phyloP scores from a whole-genome alignment of 2,797 vertebrate species.

The Leptoclinus maculatus region DNA sequence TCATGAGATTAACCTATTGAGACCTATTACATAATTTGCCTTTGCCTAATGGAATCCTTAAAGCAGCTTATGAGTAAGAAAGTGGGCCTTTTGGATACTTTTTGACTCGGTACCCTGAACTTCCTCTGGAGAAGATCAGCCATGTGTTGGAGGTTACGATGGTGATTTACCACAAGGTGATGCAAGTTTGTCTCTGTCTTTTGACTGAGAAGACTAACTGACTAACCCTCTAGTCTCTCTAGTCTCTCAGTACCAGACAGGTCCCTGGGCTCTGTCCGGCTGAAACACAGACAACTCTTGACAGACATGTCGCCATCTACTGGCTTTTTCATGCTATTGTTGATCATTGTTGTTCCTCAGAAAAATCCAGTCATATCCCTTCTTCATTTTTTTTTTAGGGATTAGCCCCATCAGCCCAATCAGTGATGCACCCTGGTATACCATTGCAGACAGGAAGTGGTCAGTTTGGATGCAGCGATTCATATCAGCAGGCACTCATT shows the following conservation, averaged over 20 bases:
- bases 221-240: slow-evolving; percentile 13
- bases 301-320: slow-evolving; percentile 65
- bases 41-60: not conserved
- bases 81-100: not conserved
- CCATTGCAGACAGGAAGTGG: slow-evolving; percentile 92
- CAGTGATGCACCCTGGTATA: slow-evolving; percentile 95
- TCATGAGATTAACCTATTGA: not conserved
- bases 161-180: not conserved
- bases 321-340: slow-evolving; percentile 45
- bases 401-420: slow-evolving; percentile 89
- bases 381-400: slow-evolving; percentile 80
- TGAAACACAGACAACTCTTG: slow-evolving; percentile 10
- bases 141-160: not conserved
- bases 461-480: slow-evolving; percentile 94
- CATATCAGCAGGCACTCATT: slow-evolving; percentile 97
- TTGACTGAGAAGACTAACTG: not conserved
- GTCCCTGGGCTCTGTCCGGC: not conserved
- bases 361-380: slow-evolving; percentile 11
- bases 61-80: not conserved
- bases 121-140: not conserved
- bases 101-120: not conserved
- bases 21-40: not conserved
- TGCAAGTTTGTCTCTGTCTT: not conserved
- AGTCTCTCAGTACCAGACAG: not conserved
- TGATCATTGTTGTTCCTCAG: slow-evolving; percentile 9